Percentiles rank a stretch among this genome's conserved stretches.
Conservation (phyloP, 2,113 vertebrate species). For the Lipotes vexillifer region DNA sequence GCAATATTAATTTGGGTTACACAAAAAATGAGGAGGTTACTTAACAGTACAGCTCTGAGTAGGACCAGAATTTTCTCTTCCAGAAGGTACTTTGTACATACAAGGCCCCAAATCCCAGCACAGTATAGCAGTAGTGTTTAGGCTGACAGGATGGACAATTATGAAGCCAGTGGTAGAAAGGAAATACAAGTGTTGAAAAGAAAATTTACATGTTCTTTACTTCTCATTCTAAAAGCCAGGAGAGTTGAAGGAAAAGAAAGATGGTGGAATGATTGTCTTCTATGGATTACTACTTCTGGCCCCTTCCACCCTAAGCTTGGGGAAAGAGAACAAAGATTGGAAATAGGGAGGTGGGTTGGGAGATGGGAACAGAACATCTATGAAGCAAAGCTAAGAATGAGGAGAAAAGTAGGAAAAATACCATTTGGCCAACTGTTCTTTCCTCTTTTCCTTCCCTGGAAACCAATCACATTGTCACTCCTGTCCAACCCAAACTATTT, state of each 20-base stretch:
- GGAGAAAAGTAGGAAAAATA: background rate
- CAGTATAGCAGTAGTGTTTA: background rate
- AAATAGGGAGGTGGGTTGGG: background rate
- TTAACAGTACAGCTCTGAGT: background rate
- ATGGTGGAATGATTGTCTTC: background rate
- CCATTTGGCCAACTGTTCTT: background rate
- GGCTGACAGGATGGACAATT: background rate
- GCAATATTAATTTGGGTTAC: background rate
- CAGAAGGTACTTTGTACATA: background rate
- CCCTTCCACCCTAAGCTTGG: background rate
- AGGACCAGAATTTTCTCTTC: background rate
- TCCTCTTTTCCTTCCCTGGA: background rate
- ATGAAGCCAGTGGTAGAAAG: background rate
- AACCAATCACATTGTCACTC: background rate
- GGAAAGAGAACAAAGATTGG: background rate
- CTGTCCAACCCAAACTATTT: background rate
- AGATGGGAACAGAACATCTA: background rate
- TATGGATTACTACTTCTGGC: background rate
- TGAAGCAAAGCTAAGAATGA: background rate
- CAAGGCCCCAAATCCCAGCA: background rate
- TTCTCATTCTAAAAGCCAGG: background rate
- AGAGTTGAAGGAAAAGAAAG: background rate
- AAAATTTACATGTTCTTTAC: background rate
- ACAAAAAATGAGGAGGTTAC: background rate
- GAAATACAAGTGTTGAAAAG: background rate